Base-by-base conservation (phyloP, 2,113 vertebrate species). In the Rattus rattus region DNA sequence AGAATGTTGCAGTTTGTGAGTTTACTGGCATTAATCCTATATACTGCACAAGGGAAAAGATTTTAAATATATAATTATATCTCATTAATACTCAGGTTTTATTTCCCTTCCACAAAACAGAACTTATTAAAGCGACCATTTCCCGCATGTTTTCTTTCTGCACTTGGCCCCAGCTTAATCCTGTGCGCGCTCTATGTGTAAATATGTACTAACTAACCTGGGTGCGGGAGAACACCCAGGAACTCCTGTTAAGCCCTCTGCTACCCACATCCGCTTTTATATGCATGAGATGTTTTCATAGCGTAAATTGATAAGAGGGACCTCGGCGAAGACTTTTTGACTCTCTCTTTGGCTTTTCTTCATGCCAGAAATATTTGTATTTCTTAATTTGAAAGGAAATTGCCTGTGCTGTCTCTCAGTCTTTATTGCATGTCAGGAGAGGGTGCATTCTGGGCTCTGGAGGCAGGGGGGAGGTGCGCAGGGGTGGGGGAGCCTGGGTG, bases 1-100 rank as follows among this genome's bases (percentile, higher is more conserved):
- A 99, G 99, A 99, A 99, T 99, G 99, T 99, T 99, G 99, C 99
- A 99, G 99, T 99, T 99, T 99, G 99, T 99, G 99, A 99, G 99
- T 99, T 99, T 98, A 99, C 99, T 99, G 99, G 99, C 99, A 99
- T 99, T 99, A 99, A 99, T 99, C 99, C 99, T 99, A 99, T 99
- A 99, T 99, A 98, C 99, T 98, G 99, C 99, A 99, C 99, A 98
- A 99, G 99, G 99, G 99, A 99, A 99, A 99, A 99, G 99, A 99
- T 99, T 99, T 99, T 99, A 99, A 99, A 99, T 99, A 99, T 99
- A 99, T 99, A 99, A 99, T 99, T 99, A 99, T 99, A 99, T 98
- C 99, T 99, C 99, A 99, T 99, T 99, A 99, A 99, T 99, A 99
- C 99, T 99, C 99, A 99, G 98, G 99, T 98, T 99, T 99, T 99